Base-by-base conservation (phyloP, 2,888 invertebrate species). In the Prostheceraeus crozeri region DNA sequence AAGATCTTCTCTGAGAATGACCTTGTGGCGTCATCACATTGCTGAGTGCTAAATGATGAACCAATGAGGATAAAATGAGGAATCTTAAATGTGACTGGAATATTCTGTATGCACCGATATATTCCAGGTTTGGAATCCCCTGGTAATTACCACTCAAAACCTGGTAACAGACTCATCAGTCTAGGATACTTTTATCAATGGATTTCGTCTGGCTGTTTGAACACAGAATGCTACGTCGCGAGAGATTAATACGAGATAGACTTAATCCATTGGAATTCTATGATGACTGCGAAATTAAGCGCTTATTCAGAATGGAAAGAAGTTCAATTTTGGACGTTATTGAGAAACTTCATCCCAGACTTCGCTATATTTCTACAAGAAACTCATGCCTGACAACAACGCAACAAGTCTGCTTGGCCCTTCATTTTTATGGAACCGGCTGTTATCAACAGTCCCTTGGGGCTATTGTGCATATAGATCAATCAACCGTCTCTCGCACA, bases 201-300 rank as follows among this genome's bases (percentile, higher is more conserved):
- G 4, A 40, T 40, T 40, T 40, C 19, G 23, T 40, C 19, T 40
- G 16, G 16, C 4, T 40, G 16, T 40, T 19, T 40, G 16, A 40
- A 40, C 14, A 23, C 14, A 40, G 40, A 40, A 40, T 40, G 6
- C 6, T 40, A 23, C 40, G 40, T 19, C 40, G 40, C 6, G 40
- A 40, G n/a, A 40, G 40, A 40, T 40, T 40, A 23, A 16, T 40
- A 16, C 40, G 40, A 16, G 40, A 40, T 40, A 16, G 40, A 6
- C 40, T 40, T 19, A 40, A 40, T n/a, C 40, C 40, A 6, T 40
- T 40, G 23, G 40, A 40, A 40, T 40, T 40, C 19, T 40, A 40
- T 14, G 40, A 40, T 40, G 40, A 40, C 6, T n/a, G n/a, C n/a
- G n/a, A 40, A 40, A 40, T 40, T 19, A 40, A 40, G n/a, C 40